phyloP scores from a whole-genome alignment of 2,888 invertebrate genomes.

The Tenodera sinensis region DNA sequence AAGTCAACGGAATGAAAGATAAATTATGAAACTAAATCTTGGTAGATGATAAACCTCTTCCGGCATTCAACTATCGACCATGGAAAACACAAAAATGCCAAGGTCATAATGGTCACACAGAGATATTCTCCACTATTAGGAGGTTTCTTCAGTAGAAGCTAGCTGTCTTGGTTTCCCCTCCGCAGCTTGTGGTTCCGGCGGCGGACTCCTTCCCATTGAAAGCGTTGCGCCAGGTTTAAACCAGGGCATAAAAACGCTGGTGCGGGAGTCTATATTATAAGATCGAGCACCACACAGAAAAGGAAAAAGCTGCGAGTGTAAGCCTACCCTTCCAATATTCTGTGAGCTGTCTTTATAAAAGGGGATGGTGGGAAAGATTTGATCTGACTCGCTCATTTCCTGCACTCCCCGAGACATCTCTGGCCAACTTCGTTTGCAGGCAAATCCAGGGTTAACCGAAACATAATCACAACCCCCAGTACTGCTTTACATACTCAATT shows the following conservation, averaged over 20 bases:
- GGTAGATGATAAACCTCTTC: too few relatives aligned
- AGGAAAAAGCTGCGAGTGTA: not conserved
- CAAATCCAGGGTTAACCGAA: not conserved
- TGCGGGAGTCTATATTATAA: slow-evolving; percentile 6
- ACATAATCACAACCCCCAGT: too few relatives aligned
- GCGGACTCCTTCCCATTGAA: not conserved
- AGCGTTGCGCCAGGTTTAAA: not conserved
- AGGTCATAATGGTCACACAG: too few relatives aligned
- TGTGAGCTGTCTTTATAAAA: not conserved
- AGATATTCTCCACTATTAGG: not conserved
- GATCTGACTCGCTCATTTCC: not conserved
- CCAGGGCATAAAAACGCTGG: not conserved
- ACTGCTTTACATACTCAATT: too few relatives aligned
- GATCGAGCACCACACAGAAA: not conserved
- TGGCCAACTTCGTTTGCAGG: not conserved
- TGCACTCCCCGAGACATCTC: not conserved
- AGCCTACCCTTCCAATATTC: not conserved
- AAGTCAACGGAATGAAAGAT: too few relatives aligned
- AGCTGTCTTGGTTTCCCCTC: not conserved
- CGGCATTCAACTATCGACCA: too few relatives aligned
- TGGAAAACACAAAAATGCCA: too few relatives aligned
- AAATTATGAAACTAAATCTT: too few relatives aligned
- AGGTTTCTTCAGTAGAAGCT: not conserved
- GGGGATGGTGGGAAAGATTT: not conserved
- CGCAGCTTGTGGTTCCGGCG: not conserved